Conservation (phyloP, 1,140 invertebrate species). For the Steinernema khuongi region DNA sequence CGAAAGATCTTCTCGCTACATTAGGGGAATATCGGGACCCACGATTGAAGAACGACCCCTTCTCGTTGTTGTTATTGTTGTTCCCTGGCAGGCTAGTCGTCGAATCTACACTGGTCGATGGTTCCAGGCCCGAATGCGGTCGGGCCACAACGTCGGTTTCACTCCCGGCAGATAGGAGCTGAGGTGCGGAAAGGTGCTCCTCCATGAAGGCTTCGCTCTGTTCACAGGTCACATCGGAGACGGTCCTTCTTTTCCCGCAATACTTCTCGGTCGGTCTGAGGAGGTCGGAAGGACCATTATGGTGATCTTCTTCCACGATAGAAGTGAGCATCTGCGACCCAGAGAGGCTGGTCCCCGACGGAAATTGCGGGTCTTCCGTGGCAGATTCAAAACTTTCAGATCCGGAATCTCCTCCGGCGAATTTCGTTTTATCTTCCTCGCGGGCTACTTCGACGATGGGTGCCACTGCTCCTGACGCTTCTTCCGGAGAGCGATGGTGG, state of each 20-base stretch:
- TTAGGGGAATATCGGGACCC: constrained; percentile 48
- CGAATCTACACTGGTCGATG: constrained; percentile 26
- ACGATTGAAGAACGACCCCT: constrained; percentile 7
- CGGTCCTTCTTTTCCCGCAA: constrained; percentile 38
- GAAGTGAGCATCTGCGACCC: constrained; percentile 33
- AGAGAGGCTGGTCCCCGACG: constrained; percentile 24
- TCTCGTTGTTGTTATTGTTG: constrained; percentile 16
- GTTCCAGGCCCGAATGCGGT: constrained; percentile 37
- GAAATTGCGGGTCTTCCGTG: background rate
- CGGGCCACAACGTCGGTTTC: constrained; percentile 16
- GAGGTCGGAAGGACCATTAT: background rate
- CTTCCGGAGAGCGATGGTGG: constrained; percentile 26
- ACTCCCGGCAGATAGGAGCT: background rate
- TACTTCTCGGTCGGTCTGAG: constrained; percentile 20
- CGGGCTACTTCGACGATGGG: constrained; percentile 6
- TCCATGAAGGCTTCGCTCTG: constrained; percentile 23
- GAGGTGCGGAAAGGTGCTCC: constrained; percentile 13
- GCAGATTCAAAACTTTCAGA: constrained; percentile 7
- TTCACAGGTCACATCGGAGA: constrained; percentile 43
- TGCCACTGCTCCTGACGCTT: background rate
- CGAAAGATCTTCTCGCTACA: constrained; percentile 53
- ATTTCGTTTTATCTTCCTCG: constrained; percentile 2
- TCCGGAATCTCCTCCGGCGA: background rate
- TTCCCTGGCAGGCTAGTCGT: constrained; percentile 24
- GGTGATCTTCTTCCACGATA: constrained; percentile 39